Base-by-base conservation (phyloP, 2,888 invertebrate species). In the Omphaloscelis lunosa region DNA sequence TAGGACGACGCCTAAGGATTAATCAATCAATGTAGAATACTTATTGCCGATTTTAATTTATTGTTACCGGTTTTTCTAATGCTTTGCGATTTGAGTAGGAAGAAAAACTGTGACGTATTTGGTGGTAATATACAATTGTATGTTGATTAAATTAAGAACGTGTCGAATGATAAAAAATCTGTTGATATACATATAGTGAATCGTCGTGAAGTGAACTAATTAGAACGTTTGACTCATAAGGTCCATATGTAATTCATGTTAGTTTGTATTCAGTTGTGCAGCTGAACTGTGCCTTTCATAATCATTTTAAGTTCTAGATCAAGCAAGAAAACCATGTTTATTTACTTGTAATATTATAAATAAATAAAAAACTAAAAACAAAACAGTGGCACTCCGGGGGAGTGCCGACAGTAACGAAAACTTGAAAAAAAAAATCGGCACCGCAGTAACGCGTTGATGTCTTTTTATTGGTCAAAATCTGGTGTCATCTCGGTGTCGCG, bases 1-100 rank as follows among this genome's bases (percentile, higher is more conserved):
- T 34, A 34, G 34, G 34, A 34, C 34, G 34, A 34, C 34, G 34
- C 34, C 34, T 72, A 34, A 29, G 61, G 53, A 66, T 69, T 39
- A 66, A 62, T 85, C 62, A 72, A 72, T 75, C 70, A 75, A 48
- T 71, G 34, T 29, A 45, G 39, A 59, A 20, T 41, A 59, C 53
- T 67, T 61, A 72, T 34, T 62, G 51, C 2, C 23, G 12, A 39
- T 17, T 53, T 12, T 3, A 29, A 15, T 56, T 41, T 51, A 71
- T 45, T 48, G 34, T 8, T 41, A 15, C 20, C 12, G 8, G 29
- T 53, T 80, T 76, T 77, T 68, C 23, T 39, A 45, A 41, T 20
- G 20, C 41, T 72, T 76, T 39, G 27, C 29, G 2, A 65, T 72
- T 58, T 20, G 1, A 58, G 4, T n/a, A n/a, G 15, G 17, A 74